These are phyloP conservation scores for Drosophila jambulina DNA, from an alignment of 1,140 invertebrate genomes.

Conservation along the genomic window DNA sequence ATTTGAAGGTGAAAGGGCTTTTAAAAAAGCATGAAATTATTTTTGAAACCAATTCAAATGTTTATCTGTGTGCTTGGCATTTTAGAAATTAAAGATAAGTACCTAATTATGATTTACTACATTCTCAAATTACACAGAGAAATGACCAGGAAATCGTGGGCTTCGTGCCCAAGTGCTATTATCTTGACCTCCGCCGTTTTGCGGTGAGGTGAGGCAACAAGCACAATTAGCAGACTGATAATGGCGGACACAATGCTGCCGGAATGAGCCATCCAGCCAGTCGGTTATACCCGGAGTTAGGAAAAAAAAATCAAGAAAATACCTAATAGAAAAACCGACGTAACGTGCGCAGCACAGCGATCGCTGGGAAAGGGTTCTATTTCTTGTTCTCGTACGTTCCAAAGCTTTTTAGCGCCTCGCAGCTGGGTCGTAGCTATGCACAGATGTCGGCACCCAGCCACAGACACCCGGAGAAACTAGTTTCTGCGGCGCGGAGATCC, in stretches of 20 bases:
- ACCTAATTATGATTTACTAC: neutral
- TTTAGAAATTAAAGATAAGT: neutral
- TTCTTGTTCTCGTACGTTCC: slow-evolving; percentile 40
- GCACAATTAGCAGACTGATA: slow-evolving; percentile 44
- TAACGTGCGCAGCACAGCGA: slow-evolving; percentile 21
- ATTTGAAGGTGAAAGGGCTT: neutral
- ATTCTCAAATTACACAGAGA: neutral
- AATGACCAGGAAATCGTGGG: slow-evolving; percentile 3
- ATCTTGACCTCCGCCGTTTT: slow-evolving; percentile 18
- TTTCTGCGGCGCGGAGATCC: slow-evolving; percentile 36
- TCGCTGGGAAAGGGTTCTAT: slow-evolving; percentile 40
- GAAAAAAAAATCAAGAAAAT: neutral
- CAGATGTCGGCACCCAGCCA: neutral
- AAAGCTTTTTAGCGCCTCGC: slow-evolving; percentile 22
- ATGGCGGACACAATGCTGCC: slow-evolving; percentile 2
- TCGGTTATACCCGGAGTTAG: slow-evolving; percentile 26
- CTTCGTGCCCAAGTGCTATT: slow-evolving; percentile 18
- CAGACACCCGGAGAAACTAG: slow-evolving; percentile 40
- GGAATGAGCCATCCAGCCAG: slow-evolving; percentile 10
- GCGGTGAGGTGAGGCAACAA: slow-evolving; percentile 4
- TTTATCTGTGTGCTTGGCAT: too few relatives aligned
- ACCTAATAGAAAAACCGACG: neutral
- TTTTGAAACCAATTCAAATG: neutral
- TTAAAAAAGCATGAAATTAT: neutral
- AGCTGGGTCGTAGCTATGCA: slow-evolving; percentile 18